Percentiles rank a stretch among this genome's conserved stretches.
Conservation (phyloP, 2,888 invertebrate genomes). For the Aradus depressus region DNA sequence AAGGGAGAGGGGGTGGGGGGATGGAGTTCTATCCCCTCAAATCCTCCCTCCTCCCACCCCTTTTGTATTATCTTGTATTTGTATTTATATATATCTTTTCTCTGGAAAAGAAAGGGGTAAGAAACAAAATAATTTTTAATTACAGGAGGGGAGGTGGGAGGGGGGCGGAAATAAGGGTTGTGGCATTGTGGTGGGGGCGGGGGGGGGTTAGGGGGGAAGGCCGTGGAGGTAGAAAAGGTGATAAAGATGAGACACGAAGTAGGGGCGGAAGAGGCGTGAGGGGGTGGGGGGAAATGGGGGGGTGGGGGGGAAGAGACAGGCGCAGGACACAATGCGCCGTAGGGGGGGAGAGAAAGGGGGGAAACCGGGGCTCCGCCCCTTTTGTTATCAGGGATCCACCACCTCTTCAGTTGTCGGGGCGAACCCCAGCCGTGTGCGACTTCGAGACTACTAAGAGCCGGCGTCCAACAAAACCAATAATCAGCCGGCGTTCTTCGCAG, state of each 20-base stretch:
- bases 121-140: slow-evolving; percentile 1
- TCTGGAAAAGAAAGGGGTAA: neutral
- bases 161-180: neutral
- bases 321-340: slow-evolving; percentile 23
- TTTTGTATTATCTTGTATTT: too few relatives aligned
- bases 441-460: too few relatives aligned
- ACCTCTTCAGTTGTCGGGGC: too few relatives aligned
- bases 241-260: slow-evolving; percentile 8
- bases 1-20: too few relatives aligned
- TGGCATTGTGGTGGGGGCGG: neutral
- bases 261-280: slow-evolving; percentile 22
- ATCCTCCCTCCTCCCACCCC: too few relatives aligned
- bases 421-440: too few relatives aligned
- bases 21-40: too few relatives aligned
- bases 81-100: too few relatives aligned
- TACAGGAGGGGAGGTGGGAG: neutral
- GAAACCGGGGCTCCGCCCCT: neutral
- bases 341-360: slow-evolving; percentile 32
- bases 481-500: too few relatives aligned
- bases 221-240: slow-evolving; percentile 32
- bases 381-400: slow-evolving; percentile 5
- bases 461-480: too few relatives aligned
- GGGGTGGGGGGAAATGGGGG: slow-evolving; percentile 20
- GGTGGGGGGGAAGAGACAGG: slow-evolving; percentile 23
- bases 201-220: slow-evolving; percentile 26